Percentiles rank a stretch among this genome's conserved stretches.
phyloP scores from a whole-genome alignment of 1,140 invertebrate genomes.

The Acromyrmex heyeri region DNA sequence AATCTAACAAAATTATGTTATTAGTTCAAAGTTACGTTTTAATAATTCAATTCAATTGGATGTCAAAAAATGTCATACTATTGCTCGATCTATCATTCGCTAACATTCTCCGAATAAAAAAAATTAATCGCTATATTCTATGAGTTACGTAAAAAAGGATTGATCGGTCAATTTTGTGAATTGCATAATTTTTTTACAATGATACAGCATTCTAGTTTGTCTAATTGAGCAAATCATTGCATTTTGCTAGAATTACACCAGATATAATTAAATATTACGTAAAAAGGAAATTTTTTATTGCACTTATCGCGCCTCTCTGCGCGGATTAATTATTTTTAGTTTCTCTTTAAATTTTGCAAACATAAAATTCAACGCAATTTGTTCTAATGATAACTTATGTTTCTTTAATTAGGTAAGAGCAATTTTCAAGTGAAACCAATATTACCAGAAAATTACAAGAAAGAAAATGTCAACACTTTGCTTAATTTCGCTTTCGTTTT shows the following conservation, averaged over 20 bases:
- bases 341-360: neutral
- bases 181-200: neutral
- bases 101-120: neutral
- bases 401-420: constrained; percentile 3
- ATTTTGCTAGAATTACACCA: neutral
- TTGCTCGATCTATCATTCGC: neutral
- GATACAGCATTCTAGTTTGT: neutral
- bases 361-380: neutral
- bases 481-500: neutral
- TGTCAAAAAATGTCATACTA: too few relatives aligned
- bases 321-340: constrained; percentile 21
- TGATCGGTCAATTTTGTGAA: neutral
- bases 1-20: too few relatives aligned
- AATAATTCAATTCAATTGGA: too few relatives aligned
- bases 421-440: neutral
- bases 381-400: neutral
- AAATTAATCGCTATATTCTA: neutral
- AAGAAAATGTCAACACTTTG: neutral
- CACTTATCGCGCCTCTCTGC: neutral
- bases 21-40: too few relatives aligned
- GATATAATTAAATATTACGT: constrained; percentile 3
- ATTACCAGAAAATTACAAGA: neutral
- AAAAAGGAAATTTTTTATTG: constrained; percentile 18
- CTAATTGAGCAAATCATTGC: neutral
- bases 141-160: neutral